Evolutionary conservation across 2,797 vertebrate genomes (phyloP).

Genomic region (Linurgus olivaceus): DNA sequence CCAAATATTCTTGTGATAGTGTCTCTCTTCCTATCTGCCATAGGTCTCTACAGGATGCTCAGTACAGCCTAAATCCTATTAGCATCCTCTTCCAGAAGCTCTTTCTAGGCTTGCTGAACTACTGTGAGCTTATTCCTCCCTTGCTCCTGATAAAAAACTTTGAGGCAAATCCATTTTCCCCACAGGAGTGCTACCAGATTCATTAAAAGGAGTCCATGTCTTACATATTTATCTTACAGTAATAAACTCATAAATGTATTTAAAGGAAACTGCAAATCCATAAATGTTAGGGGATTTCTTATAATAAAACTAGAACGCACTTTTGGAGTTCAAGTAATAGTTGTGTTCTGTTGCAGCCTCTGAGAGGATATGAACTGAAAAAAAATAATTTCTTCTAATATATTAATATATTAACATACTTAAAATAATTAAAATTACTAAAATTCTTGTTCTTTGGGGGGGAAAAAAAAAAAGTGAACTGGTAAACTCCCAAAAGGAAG

Average conservation of each 20-base stretch:
- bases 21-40: background rate
- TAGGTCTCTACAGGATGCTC: background rate
- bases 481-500: background rate
- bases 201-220: no score
- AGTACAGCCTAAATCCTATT: background rate
- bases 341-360: background rate
- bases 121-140: background rate
- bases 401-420: background rate
- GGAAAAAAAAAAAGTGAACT: background rate
- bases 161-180: background rate
- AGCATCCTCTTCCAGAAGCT: background rate
- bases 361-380: background rate
- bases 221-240: background rate
- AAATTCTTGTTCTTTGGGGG: accelerated
- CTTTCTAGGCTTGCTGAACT: background rate
- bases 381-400: background rate
- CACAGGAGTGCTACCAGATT: background rate
- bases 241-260: background rate
- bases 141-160: background rate
- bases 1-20: background rate
- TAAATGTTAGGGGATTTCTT: background rate
- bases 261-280: background rate
- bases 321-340: background rate
- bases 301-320: background rate
- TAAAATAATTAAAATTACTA: background rate